A percentile compares a stretch with the other conserved stretches of the same genome.
Conservation (phyloP, 1,140 invertebrate genomes). For the Drosophila triauraria region DNA sequence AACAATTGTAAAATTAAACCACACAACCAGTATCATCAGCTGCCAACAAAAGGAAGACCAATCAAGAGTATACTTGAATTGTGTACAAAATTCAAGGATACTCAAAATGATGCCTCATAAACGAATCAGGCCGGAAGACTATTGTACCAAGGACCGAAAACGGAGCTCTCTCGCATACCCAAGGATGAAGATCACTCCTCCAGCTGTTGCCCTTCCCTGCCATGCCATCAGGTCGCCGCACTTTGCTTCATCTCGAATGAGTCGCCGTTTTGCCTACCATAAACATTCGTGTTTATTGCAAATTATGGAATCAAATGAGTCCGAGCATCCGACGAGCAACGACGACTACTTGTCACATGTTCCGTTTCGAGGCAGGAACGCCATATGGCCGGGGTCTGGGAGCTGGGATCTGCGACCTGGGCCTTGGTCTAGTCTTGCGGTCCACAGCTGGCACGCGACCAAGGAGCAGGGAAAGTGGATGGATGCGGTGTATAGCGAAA, state of each 20-base stretch:
- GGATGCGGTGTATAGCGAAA: slow-evolving; percentile 45
- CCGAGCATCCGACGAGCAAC: slow-evolving; percentile 10
- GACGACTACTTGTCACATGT: slow-evolving; percentile 64
- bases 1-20: neutral
- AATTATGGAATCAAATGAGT: slow-evolving; percentile 61
- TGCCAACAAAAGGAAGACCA: neutral
- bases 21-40: neutral
- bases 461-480: slow-evolving; percentile 55
- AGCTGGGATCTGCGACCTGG: neutral
- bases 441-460: slow-evolving; percentile 63
- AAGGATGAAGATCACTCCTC: slow-evolving; percentile 25
- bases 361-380: slow-evolving; percentile 8
- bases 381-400: slow-evolving; percentile 59
- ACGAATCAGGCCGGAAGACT: slow-evolving; percentile 24
- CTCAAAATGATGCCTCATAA: slow-evolving; percentile 1
- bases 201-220: slow-evolving; percentile 18
- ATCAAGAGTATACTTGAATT: neutral
- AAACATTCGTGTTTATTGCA: slow-evolving; percentile 79
- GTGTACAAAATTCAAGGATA: slow-evolving; percentile 8
- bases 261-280: slow-evolving; percentile 53
- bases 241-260: slow-evolving; percentile 34
- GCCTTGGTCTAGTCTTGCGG: slow-evolving; percentile 48
- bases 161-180: neutral
- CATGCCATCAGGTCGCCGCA: slow-evolving; percentile 6
- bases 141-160: slow-evolving; percentile 3